Evolutionary conservation across 2,113 vertebrate species (phyloP).

Genomic region (Pristiophorus japonicus): DNA sequence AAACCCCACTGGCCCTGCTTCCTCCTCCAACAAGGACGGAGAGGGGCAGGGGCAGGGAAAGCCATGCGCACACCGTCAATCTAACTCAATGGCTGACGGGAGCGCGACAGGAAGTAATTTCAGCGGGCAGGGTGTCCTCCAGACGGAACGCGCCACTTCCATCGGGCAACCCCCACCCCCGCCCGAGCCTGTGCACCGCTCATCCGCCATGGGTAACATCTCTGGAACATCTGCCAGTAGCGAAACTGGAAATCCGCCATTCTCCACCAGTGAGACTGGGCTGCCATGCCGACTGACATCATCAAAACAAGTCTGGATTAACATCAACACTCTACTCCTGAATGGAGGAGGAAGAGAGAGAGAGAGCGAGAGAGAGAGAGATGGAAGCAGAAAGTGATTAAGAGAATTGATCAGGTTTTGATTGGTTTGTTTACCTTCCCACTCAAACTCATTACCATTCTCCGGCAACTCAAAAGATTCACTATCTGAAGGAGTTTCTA

Average conservation of each 20-base stretch:
- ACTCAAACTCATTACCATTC: constrained; percentile 62
- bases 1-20: not conserved
- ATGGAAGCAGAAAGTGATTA: not conserved
- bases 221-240: not conserved
- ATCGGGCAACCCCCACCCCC: not conserved
- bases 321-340: not conserved
- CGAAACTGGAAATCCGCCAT: too few relatives aligned
- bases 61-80: too few relatives aligned
- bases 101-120: not conserved
- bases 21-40: too few relatives aligned
- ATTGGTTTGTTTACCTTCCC: constrained; percentile 61
- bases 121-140: not conserved
- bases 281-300: not conserved
- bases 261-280: too few relatives aligned
- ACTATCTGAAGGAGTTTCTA: constrained; percentile 72
- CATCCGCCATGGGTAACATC: not conserved
- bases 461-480: constrained; percentile 62
- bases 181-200: not conserved
- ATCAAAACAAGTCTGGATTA: not conserved
- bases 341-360: not conserved
- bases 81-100: not conserved
- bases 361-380: too few relatives aligned
- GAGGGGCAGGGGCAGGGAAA: not conserved
- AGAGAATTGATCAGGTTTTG: not conserved
- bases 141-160: not conserved